Conservation (phyloP, 92 coral and sea anemone species). For the Zoanthus sociatus region DNA sequence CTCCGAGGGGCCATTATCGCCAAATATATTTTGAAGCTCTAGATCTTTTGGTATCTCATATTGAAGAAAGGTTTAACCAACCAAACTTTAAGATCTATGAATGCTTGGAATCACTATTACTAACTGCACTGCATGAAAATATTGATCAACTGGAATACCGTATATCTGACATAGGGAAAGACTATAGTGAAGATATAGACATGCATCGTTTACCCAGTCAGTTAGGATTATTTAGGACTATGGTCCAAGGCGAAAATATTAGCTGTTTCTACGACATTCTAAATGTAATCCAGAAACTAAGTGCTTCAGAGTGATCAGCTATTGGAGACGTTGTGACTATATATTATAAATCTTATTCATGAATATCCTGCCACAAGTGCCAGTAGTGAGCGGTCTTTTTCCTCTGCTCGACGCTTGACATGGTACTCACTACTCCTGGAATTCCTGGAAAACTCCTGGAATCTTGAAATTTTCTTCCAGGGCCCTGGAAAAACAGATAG, state of each 20-base stretch:
- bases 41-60: conserved; percentile 52
- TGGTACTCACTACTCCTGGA: no score
- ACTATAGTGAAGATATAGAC: conserved; percentile 59
- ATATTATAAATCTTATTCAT: conserved; percentile 55
- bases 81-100: conserved; percentile 62
- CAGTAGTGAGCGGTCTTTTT: conserved; percentile 61
- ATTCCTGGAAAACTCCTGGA: no score
- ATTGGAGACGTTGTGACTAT: conserved; percentile 49
- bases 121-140: conserved; percentile 55
- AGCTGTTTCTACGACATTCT: conserved; percentile 55
- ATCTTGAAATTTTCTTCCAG: no score
- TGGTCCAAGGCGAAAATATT: conserved; percentile 38
- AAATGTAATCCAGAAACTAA: conserved; percentile 28
- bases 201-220: conserved; percentile 45
- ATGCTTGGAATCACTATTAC: conserved; percentile 55
- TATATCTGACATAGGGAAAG: conserved; percentile 39
- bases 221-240: conserved; percentile 50
- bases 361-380: conserved; percentile 70
- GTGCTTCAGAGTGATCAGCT: conserved; percentile 39
- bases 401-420: conserved; percentile 54
- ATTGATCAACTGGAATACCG: conserved; percentile 48
- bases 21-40: conserved; percentile 58
- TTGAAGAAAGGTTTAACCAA: conserved; percentile 60
- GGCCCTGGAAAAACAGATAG: no score
- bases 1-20: conserved; percentile 62